Evolutionary conservation across 2,888 invertebrate genomes (phyloP).

Genomic region (Hofmannophila pseudospretella): DNA sequence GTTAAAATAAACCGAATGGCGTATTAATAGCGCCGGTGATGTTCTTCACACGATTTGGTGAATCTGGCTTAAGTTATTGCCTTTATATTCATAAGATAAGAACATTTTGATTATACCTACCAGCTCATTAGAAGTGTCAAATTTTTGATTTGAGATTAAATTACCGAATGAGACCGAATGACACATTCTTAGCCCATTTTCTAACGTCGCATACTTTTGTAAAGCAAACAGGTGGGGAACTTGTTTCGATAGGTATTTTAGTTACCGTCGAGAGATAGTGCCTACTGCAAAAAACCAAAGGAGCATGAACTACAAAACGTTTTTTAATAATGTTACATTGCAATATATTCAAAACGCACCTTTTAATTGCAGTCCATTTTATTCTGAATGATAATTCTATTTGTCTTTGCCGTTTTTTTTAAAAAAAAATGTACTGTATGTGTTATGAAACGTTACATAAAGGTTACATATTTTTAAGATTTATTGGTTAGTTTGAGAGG

Average conservation of each 20-base stretch:
- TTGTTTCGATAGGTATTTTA: constrained; percentile 2
- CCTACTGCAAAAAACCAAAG: background rate
- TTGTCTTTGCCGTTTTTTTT: too few relatives aligned
- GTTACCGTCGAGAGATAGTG: background rate
- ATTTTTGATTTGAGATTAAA: background rate
- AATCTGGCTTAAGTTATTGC: background rate
- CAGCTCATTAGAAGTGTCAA: background rate
- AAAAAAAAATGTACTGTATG: too few relatives aligned
- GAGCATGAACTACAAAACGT: background rate
- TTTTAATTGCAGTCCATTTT: too few relatives aligned
- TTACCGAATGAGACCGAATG: constrained; percentile 1
- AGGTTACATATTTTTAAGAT: too few relatives aligned
- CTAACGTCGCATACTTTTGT: constrained; percentile 4
- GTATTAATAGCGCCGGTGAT: constrained; percentile 19
- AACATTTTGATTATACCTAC: background rate
- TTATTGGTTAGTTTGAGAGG: too few relatives aligned
- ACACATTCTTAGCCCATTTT: constrained; percentile 6
- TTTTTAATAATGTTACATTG: too few relatives aligned
- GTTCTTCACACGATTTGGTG: constrained; percentile 19
- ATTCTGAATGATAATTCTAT: too few relatives aligned
- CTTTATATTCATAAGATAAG: background rate
- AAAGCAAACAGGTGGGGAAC: constrained; percentile 8
- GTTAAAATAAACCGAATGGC: constrained; percentile 26
- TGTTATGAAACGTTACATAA: too few relatives aligned
- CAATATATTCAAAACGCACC: too few relatives aligned